phyloP scores from a whole-genome alignment of 2,113 vertebrate species.

The Labrus mixtus region DNA sequence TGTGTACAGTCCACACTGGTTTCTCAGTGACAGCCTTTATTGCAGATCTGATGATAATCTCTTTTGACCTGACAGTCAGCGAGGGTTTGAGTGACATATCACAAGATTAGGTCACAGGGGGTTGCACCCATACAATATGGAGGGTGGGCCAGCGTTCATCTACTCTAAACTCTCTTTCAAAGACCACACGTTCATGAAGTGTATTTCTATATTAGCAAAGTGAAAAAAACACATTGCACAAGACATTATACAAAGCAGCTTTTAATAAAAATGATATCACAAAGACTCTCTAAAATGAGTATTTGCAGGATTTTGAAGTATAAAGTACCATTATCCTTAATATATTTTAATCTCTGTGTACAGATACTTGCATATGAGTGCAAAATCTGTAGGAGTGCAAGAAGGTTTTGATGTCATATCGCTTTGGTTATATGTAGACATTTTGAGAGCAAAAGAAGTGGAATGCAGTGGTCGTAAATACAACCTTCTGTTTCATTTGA shows the following conservation, averaged over 20 bases:
- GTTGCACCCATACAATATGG: conserved; percentile 34
- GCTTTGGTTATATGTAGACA: background rate
- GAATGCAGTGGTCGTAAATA: no score
- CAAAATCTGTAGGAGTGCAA: background rate
- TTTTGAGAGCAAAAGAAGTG: no score
- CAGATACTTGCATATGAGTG: background rate
- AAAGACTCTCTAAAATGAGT: background rate
- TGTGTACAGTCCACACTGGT: conserved; percentile 35
- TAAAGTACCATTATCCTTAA: background rate
- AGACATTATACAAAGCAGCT: background rate
- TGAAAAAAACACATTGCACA: conserved; percentile 8
- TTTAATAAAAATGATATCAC: no score
- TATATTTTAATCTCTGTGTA: no score
- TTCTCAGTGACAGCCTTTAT: conserved; percentile 52
- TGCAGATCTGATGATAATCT: conserved; percentile 73
- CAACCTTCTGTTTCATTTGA: no score
- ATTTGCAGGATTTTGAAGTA: background rate
- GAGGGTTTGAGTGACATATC: conserved; percentile 68
- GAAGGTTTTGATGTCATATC: background rate
- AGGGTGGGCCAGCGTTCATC: conserved; percentile 24
- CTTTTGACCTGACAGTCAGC: conserved; percentile 64
- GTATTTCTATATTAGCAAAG: conserved; percentile 12
- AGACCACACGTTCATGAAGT: conserved; percentile 35
- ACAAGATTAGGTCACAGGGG: conserved; percentile 62
- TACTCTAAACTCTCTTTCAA: conserved; percentile 27